A percentile compares a stretch with the other conserved stretches of the same genome.
Evolutionary conservation across 2,888 invertebrate genomes (phyloP).

Genomic region (Dynastes hyllus): DNA sequence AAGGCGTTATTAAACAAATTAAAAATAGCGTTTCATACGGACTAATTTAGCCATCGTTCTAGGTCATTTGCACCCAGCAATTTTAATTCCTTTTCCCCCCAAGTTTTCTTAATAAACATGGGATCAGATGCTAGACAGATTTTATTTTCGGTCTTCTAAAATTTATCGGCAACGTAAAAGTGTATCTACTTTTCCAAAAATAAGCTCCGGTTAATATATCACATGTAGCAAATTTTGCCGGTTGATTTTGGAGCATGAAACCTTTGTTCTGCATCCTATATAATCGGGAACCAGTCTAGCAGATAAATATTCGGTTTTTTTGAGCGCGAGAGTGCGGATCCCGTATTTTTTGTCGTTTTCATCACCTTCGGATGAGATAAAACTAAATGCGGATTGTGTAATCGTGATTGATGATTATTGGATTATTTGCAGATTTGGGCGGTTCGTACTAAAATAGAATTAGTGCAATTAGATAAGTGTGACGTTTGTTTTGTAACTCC

Average conservation of each 20-base stretch:
- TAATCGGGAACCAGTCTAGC: background rate
- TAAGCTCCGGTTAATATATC: background rate
- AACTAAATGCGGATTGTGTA: background rate
- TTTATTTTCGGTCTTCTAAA: conserved; percentile 4
- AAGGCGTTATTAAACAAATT: too few relatives aligned
- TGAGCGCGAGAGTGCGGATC: background rate
- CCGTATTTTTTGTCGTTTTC: background rate
- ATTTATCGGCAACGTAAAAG: conserved; percentile 13
- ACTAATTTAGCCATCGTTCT: background rate
- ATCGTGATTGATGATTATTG: conserved; percentile 1
- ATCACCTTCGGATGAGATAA: background rate
- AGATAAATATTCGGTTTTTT: too few relatives aligned
- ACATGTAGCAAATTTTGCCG: too few relatives aligned
- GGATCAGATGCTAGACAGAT: conserved; percentile 6
- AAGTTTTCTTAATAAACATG: background rate
- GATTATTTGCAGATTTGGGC: background rate
- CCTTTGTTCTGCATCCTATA: conserved; percentile 39
- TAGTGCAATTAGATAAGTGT: background rate
- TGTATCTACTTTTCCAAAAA: conserved; percentile 16
- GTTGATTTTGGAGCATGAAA: too few relatives aligned
- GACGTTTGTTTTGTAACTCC: background rate
- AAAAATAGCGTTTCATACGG: too few relatives aligned
- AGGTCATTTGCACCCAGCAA: background rate
- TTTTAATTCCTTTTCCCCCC: background rate
- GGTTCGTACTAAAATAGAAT: background rate